Conservation (phyloP, 2,888 invertebrate genomes). For the Meiosimyza platycephala region DNA sequence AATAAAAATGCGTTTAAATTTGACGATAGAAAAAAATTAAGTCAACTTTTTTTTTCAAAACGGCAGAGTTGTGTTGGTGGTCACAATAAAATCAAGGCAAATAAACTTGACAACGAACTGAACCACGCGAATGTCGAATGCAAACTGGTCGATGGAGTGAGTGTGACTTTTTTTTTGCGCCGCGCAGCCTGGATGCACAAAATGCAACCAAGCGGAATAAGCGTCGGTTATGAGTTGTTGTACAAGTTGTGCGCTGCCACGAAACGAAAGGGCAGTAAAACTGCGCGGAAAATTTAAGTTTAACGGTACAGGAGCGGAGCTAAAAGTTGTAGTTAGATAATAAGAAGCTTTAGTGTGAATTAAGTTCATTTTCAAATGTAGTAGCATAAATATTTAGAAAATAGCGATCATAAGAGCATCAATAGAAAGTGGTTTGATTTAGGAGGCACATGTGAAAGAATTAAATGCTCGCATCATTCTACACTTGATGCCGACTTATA, state of each 20-base stretch:
- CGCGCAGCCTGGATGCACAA: constrained; percentile 8
- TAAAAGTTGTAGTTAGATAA: neutral
- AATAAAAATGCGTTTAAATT: no score
- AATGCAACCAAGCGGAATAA: constrained; percentile 35
- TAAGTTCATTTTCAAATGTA: neutral
- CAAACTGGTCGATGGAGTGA: constrained; percentile 31
- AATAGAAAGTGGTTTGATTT: no score
- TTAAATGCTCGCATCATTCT: no score
- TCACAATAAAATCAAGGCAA: neutral
- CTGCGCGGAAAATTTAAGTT: neutral
- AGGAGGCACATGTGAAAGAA: no score
- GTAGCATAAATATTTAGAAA: no score
- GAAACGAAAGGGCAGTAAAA: neutral
- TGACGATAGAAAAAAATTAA: no score
- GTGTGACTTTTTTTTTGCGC: constrained; percentile 10
- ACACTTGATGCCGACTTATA: no score
- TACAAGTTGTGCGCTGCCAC: neutral
- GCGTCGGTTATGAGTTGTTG: constrained; percentile 26
- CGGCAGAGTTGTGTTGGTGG: no score
- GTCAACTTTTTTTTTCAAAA: no score
- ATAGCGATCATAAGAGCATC: no score
- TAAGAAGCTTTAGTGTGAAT: neutral
- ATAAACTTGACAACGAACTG: constrained; percentile 3
- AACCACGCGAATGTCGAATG: constrained; percentile 27
- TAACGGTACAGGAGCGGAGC: neutral